phyloP scores from a whole-genome alignment of 1,140 invertebrate species.

The Eumeta japonica region DNA sequence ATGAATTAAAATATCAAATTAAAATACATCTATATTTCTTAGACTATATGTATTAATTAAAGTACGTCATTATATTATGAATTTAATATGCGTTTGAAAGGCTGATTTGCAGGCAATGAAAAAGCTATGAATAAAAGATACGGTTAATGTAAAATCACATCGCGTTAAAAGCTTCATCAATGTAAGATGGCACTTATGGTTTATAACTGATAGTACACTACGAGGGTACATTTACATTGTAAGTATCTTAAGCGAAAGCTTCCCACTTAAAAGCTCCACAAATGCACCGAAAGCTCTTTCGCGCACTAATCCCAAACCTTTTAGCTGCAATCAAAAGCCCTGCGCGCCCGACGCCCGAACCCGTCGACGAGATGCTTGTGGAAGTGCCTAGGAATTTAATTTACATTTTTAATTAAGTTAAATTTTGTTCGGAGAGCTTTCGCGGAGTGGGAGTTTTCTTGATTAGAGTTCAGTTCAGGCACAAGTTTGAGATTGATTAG shows the following conservation, averaged over 20 bases:
- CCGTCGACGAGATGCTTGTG: slow-evolving; percentile 50
- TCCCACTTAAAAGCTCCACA: slow-evolving; percentile 59
- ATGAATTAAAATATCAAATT: too few relatives aligned
- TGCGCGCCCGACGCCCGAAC: slow-evolving; percentile 33
- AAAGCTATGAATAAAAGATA: too few relatives aligned
- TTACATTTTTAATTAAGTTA: slow-evolving; percentile 59
- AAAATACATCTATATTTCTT: too few relatives aligned
- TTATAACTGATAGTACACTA: slow-evolving; percentile 28
- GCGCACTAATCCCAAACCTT: slow-evolving; percentile 59
- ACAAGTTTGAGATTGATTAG: slow-evolving; percentile 59
- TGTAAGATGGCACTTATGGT: too few relatives aligned
- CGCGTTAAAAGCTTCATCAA: too few relatives aligned
- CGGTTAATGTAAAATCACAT: too few relatives aligned
- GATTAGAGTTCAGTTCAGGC: slow-evolving; percentile 54
- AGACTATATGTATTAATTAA: too few relatives aligned
- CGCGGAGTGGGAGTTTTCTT: slow-evolving; percentile 57
- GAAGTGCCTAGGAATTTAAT: slow-evolving; percentile 57
- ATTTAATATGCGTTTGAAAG: too few relatives aligned
- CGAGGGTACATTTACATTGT: slow-evolving; percentile 51
- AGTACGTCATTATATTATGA: too few relatives aligned
- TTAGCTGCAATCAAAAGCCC: slow-evolving; percentile 59
- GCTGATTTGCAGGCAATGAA: too few relatives aligned
- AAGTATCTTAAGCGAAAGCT: slow-evolving; percentile 58
- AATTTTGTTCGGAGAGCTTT: slow-evolving; percentile 58
- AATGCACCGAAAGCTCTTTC: slow-evolving; percentile 59